phyloP scores from a whole-genome alignment of 2,888 invertebrate species.

The Leucoma salicis region DNA sequence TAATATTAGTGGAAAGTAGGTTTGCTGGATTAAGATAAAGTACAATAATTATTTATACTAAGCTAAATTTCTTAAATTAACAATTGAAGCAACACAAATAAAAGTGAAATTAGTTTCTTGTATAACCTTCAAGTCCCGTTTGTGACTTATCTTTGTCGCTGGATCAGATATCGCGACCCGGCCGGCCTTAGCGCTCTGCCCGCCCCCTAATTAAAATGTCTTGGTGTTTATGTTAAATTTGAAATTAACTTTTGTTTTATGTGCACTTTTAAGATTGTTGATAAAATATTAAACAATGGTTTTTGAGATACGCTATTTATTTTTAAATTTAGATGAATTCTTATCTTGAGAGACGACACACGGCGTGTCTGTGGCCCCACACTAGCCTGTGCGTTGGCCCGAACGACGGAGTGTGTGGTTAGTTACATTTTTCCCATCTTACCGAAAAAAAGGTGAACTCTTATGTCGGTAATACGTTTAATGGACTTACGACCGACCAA shows the following conservation, averaged over 20 bases:
- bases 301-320: not conserved
- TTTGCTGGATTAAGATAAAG: too few species aligned
- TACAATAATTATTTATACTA: too few species aligned
- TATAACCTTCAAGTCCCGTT: not conserved
- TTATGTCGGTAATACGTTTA: too few species aligned
- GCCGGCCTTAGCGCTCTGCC: constrained; percentile 7
- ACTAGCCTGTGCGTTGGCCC: too few species aligned
- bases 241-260: constrained; percentile 28
- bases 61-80: constrained; percentile 1
- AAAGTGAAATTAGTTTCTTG: constrained; percentile 12
- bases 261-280: constrained; percentile 21
- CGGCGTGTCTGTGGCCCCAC: too few species aligned
- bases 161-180: constrained; percentile 13
- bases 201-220: constrained; percentile 30
- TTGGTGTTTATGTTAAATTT: constrained; percentile 31
- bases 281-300: not conserved
- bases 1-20: too few species aligned
- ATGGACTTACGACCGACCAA: too few species aligned
- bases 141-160: constrained; percentile 21
- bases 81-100: constrained; percentile 17
- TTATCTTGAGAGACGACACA: too few species aligned
- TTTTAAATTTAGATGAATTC: too few species aligned
- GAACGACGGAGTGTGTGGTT: too few species aligned
- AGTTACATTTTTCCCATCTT: too few species aligned
- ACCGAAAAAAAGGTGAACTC: too few species aligned